Percentiles rank a stretch among this genome's conserved stretches.
These are phyloP conservation scores for Hypena proboscidalis DNA, from an alignment of 2,888 invertebrate genomes.

Conservation along the genomic window DNA sequence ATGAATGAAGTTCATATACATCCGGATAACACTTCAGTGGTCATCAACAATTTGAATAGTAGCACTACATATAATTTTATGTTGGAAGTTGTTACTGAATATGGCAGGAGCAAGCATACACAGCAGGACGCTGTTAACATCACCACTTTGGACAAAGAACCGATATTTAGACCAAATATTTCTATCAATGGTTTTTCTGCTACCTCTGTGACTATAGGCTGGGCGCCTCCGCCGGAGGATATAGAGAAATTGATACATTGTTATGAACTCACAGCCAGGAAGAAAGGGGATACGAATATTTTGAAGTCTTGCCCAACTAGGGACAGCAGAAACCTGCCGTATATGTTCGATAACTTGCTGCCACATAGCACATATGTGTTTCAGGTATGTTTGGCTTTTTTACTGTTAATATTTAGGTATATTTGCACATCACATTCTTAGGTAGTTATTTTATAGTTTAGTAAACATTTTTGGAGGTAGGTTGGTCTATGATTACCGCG, in stretches of 20 bases:
- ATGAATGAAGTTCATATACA: slow-evolving; percentile 85
- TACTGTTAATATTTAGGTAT: background rate
- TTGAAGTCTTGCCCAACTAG: slow-evolving; percentile 86
- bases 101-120: slow-evolving; percentile 86
- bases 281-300: slow-evolving; percentile 75
- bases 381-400: slow-evolving; percentile 75
- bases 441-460: too few relatives aligned
- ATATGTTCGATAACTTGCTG: slow-evolving; percentile 91
- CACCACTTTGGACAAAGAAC: slow-evolving; percentile 89
- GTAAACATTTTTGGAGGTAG: too few relatives aligned
- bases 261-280: slow-evolving; percentile 88
- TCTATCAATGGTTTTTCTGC: slow-evolving; percentile 89
- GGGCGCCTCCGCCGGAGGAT: slow-evolving; percentile 88
- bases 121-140: slow-evolving; percentile 57
- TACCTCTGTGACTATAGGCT: slow-evolving; percentile 93
- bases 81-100: slow-evolving; percentile 88
- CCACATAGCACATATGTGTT: slow-evolving; percentile 93
- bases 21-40: slow-evolving; percentile 88
- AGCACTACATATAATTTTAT: slow-evolving; percentile 88
- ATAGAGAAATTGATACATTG: slow-evolving; percentile 90
- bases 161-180: slow-evolving; percentile 91
- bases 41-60: slow-evolving; percentile 87
- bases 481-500: too few relatives aligned
- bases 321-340: slow-evolving; percentile 88
- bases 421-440: too few relatives aligned